Conservation (phyloP, 1,140 invertebrate genomes). For the Theocolax elegans region DNA sequence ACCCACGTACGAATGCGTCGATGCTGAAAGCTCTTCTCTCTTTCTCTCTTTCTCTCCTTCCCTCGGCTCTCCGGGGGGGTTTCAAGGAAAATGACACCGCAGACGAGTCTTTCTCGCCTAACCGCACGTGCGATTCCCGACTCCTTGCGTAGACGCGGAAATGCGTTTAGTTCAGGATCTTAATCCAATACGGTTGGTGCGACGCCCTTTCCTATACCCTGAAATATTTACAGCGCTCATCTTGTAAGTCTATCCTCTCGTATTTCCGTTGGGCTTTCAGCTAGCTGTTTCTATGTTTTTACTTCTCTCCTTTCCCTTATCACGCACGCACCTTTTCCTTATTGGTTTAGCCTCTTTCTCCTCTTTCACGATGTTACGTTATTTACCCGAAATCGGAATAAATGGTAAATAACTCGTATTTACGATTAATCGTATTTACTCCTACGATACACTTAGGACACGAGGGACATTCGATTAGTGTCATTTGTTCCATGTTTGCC, state of each 20-base stretch:
- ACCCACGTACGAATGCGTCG: no score
- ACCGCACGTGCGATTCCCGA: background rate
- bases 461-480: no score
- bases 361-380: background rate
- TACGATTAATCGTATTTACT: no score
- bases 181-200: constrained; percentile 44
- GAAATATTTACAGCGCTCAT: constrained; percentile 46
- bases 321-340: constrained; percentile 1
- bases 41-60: background rate
- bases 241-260: constrained; percentile 35
- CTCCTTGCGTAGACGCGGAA: constrained; percentile 6
- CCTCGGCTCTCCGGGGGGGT: background rate
- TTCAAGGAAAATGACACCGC: constrained; percentile 11
- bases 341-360: constrained; percentile 6
- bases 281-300: constrained; percentile 11
- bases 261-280: constrained; percentile 22
- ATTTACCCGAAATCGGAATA: constrained; percentile 15
- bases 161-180: constrained; percentile 44
- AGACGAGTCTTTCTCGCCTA: background rate
- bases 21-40: background rate
- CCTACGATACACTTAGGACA: no score
- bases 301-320: constrained; percentile 5
- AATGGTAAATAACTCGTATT: background rate
- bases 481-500: no score
- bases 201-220: no score